phyloP scores from a whole-genome alignment of 2,113 vertebrate species.

The Serinus canaria region DNA sequence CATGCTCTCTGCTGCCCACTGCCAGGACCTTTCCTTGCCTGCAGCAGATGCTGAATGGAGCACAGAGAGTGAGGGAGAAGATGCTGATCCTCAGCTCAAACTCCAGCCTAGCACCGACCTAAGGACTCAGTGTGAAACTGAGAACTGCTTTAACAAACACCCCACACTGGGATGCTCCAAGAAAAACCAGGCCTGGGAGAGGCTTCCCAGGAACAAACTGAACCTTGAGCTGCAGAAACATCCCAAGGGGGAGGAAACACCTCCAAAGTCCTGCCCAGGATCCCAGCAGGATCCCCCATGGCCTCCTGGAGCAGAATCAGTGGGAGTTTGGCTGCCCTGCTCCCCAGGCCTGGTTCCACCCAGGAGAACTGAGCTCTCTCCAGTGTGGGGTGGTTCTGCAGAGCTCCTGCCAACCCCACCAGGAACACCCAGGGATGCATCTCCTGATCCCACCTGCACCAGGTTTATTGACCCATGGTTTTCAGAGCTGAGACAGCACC shows the following conservation, averaged over 20 bases:
- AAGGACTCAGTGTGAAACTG: background rate
- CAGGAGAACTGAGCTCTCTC: accelerated
- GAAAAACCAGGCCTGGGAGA: background rate
- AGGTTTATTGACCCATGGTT: accelerated
- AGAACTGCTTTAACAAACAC: background rate
- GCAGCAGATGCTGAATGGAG: background rate
- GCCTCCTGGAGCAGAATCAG: background rate
- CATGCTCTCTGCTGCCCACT: background rate
- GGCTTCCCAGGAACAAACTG: background rate
- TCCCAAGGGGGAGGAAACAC: accelerated
- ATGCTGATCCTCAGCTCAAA: background rate
- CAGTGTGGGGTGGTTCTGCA: accelerated
- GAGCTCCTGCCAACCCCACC: background rate
- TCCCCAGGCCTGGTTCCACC: background rate
- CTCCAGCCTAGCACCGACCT: accelerated
- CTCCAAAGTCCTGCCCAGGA: background rate
- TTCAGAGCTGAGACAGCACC: background rate
- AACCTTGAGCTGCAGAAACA: background rate
- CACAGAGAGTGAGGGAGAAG: background rate
- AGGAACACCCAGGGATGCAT: background rate
- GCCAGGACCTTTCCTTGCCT: background rate
- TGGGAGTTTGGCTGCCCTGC: too few species aligned
- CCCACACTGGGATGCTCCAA: background rate
- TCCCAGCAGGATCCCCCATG: accelerated
- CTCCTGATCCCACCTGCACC: background rate